These are phyloP conservation scores for Hippocampus zosterae DNA, from an alignment of 2,113 vertebrate genomes.

Conservation along the genomic window DNA sequence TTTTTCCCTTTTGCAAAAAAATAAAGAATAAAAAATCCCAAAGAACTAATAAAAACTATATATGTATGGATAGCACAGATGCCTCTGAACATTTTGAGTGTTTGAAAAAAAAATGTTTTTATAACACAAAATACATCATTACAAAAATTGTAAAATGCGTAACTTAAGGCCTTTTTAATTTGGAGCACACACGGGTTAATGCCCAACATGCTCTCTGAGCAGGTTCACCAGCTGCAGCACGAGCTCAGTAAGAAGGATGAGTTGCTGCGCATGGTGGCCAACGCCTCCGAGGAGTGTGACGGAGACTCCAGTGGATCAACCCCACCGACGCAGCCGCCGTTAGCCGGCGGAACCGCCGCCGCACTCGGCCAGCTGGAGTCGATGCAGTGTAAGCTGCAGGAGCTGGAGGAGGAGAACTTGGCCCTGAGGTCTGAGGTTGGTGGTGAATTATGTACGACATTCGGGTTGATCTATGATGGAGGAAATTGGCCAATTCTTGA, in stretches of 20 bases:
- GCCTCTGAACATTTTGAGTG: too few relatives aligned
- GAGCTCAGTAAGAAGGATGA: constrained; percentile 94
- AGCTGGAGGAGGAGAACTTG: constrained; percentile 94
- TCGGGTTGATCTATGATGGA: background rate
- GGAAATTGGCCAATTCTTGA: background rate
- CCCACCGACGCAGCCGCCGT: constrained; percentile 74
- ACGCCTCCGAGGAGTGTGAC: constrained; percentile 91
- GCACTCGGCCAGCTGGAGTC: constrained; percentile 84
- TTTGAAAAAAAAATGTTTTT: too few relatives aligned
- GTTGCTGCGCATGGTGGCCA: constrained; percentile 88
- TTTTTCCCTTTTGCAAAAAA: too few relatives aligned
- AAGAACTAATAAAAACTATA: too few relatives aligned
- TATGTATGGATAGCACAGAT: too few relatives aligned
- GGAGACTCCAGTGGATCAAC: constrained; percentile 88
- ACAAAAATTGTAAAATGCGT: too few relatives aligned
- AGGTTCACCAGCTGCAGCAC: constrained; percentile 96
- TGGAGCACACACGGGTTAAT: background rate
- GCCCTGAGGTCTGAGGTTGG: constrained; percentile 84
- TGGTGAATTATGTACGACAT: background rate
- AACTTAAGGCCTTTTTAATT: too few relatives aligned
- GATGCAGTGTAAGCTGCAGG: constrained; percentile 86
- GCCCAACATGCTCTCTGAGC: background rate
- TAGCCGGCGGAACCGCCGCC: constrained; percentile 37
- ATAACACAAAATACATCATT: too few relatives aligned
- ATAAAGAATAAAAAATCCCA: too few relatives aligned